Evolutionary conservation across 2,797 vertebrate species (phyloP).

Genomic region (Pangasius krempfi): DNA sequence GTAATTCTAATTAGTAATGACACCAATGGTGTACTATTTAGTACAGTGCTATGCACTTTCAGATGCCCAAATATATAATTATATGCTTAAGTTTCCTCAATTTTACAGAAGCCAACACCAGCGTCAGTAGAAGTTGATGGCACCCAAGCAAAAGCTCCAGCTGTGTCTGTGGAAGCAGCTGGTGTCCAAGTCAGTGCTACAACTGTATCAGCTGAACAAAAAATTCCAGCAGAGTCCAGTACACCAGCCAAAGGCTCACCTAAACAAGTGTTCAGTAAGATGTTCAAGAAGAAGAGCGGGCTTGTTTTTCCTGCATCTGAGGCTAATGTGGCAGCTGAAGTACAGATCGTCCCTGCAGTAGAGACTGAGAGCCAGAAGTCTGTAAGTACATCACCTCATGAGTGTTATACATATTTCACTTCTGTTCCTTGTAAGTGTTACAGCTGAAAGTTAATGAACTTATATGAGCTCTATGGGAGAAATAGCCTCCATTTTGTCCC

Average conservation of each 20-base stretch:
- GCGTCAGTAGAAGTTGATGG: conserved; percentile 43
- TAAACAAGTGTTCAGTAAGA: conserved; percentile 73
- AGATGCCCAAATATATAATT: neutral
- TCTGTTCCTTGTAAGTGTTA: no score
- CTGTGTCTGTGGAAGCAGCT: neutral
- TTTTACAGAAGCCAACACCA: conserved; percentile 45
- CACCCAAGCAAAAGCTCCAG: conserved; percentile 56
- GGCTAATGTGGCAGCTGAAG: conserved; percentile 35
- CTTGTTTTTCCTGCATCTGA: neutral
- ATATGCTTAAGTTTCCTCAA: neutral
- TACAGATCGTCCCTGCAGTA: conserved; percentile 52
- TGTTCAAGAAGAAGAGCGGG: conserved; percentile 78
- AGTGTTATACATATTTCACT: no score
- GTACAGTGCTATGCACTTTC: neutral
- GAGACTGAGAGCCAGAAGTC: conserved; percentile 31
- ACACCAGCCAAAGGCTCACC: neutral
- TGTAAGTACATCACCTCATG: conserved; percentile 60
- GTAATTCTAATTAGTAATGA: neutral
- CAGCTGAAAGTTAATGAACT: neutral
- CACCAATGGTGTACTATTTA: neutral
- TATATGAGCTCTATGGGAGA: neutral
- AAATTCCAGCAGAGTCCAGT: conserved; percentile 34
- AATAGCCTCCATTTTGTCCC: neutral
- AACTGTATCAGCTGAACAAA: conserved; percentile 1
- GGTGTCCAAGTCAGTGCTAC: neutral